phyloP scores from a whole-genome alignment of 2,888 invertebrate genomes.

The Nomada hirtipes region DNA sequence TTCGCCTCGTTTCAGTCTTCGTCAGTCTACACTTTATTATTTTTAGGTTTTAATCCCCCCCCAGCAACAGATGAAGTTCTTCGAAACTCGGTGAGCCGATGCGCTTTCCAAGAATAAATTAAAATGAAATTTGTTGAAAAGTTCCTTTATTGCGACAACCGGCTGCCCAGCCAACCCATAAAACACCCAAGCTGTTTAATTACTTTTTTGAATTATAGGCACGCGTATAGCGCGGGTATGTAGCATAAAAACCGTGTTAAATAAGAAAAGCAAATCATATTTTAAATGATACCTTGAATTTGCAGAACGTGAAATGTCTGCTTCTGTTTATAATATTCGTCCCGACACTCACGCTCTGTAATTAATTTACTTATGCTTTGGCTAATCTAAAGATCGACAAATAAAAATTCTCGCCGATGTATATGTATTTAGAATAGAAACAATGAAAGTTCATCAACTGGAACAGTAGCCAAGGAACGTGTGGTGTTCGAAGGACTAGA shows the following conservation, averaged over 20 bases:
- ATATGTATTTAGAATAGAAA: no score
- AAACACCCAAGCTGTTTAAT: conserved; percentile 53
- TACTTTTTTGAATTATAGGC: conserved; percentile 50
- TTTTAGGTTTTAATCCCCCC: not conserved
- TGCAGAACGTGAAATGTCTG: no score
- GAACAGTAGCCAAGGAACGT: no score
- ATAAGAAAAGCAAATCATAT: no score
- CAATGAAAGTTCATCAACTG: no score
- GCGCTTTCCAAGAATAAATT: conserved; percentile 50
- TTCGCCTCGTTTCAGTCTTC: no score
- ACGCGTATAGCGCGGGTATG: conserved; percentile 29
- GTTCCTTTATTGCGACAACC: conserved; percentile 23
- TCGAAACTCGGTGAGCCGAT: conserved; percentile 10
- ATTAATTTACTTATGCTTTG: no score
- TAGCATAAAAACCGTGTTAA: not conserved
- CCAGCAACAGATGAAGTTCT: conserved; percentile 3
- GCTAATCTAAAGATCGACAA: no score
- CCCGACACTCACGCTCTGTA: no score
- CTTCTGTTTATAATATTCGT: no score
- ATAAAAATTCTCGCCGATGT: no score
- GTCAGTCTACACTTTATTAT: not conserved
- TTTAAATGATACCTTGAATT: no score
- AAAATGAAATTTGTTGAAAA: conserved; percentile 59
- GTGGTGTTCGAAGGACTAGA: not conserved
- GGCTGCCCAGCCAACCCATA: conserved; percentile 15